Percentiles rank a stretch among this genome's conserved stretches.
Evolutionary conservation across 2,888 invertebrate species (phyloP).

Genomic region (Macrophya annulata): DNA sequence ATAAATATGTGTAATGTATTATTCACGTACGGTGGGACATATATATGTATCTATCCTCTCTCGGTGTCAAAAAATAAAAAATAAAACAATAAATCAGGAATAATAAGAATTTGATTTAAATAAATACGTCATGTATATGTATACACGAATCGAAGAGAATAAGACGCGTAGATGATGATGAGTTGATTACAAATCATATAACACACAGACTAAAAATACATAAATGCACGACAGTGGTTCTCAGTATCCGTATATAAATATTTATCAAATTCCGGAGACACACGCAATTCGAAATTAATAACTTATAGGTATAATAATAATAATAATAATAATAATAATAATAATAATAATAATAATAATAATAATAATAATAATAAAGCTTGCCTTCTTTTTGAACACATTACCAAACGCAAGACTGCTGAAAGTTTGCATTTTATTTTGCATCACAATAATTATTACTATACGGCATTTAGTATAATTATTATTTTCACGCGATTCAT

Average conservation of each 20-base stretch:
- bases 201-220: not conserved
- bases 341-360: not conserved
- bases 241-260: not conserved
- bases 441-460: slow-evolving; percentile 50
- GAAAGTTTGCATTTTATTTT: slow-evolving; percentile 74
- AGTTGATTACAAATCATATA: not conserved
- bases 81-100: not conserved
- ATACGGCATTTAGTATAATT: not conserved
- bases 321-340: not conserved
- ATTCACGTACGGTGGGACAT: not conserved
- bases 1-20: not conserved
- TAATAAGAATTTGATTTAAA: not conserved
- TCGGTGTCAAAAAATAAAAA: not conserved
- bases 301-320: not conserved
- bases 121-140: not conserved
- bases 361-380: slow-evolving; percentile 61
- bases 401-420: slow-evolving; percentile 74
- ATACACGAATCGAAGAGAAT: not conserved
- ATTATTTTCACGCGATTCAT: not conserved
- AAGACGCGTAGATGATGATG: not conserved
- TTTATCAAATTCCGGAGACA: not conserved
- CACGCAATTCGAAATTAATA: not conserved
- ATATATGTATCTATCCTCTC: not conserved
- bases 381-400: slow-evolving; percentile 76
- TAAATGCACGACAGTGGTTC: not conserved